Base-by-base conservation (phyloP, 2,888 invertebrate genomes). In the Synergus japonicus region DNA sequence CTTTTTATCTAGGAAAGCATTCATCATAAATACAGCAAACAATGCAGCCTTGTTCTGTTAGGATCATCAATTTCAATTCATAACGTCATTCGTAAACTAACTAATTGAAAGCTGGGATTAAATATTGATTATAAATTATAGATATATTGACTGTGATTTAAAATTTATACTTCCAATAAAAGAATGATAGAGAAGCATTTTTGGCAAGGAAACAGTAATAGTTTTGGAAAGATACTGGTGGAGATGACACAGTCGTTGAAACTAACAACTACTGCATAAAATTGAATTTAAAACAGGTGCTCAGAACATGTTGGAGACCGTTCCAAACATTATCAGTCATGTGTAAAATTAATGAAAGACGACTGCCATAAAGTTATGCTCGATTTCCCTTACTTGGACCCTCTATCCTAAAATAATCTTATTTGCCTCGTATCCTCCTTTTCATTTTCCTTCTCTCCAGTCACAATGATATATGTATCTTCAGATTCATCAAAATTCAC, bases 271-370 rank as follows among this genome's bases (percentile, higher is more conserved):
- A 15, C 4, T 13, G 37, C 22, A 64, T 29, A 37, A 29, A 64
- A 64, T 13, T 64, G 64, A 64, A 64, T 37, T 64, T 37, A 64
- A 64, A 64, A 12, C 37, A 64, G 37, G 29, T 60, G 58, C 10
- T 60, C 3, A 60, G 5, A 22, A 64, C 22, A 64, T 64, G 15
- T 64, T 64, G 22, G 37, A 37, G 37, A 64, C 22, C 13, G 22
- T 29, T 37, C 13, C 7, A 10, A 64, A 64, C 37, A 64, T 37
- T 15, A 18, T 64, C 13, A 64, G 13, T 37, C 64, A 13, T 7
- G 64, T 22, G 64, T 37, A 64, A 64, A 64, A 64, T 37, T 13
- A 64, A 64, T 64, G 37, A 64, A 64, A 64, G 29, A 37, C 37
- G 64, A 29, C 37, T 15, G 13, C 37, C 15, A 64, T 64, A 64